A percentile compares a stretch with the other conserved stretches of the same genome.
These are phyloP conservation scores for Noctua pronuba DNA, from an alignment of 2,888 invertebrate species.

Conservation along the genomic window DNA sequence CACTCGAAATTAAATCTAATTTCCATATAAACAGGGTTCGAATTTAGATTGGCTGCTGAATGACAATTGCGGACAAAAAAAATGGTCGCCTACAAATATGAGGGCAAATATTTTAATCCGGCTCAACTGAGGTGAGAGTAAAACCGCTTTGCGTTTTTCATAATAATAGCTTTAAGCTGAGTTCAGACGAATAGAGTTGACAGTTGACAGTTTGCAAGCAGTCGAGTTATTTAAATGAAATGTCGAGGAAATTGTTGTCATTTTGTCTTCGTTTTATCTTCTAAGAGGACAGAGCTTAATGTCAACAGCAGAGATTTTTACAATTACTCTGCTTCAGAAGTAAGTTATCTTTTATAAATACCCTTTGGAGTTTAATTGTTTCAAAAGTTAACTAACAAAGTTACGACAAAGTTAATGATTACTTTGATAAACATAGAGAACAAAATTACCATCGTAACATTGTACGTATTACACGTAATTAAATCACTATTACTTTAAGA, in stretches of 20 bases:
- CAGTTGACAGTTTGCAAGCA: constrained; percentile 51
- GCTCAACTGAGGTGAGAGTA: constrained; percentile 64
- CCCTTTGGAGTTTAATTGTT: constrained; percentile 8
- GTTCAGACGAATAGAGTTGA: constrained; percentile 50
- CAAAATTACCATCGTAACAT: constrained; percentile 22
- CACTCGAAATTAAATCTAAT: constrained; percentile 38
- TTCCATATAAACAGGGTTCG: constrained; percentile 32
- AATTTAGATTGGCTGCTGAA: constrained; percentile 38
- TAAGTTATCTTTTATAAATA: constrained; percentile 10
- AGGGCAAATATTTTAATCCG: constrained; percentile 66
- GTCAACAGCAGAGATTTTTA: constrained; percentile 30
- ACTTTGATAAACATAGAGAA: constrained; percentile 16
- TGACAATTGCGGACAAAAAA: constrained; percentile 55
- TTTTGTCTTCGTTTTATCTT: constrained; percentile 48
- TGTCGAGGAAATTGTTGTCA: constrained; percentile 45
- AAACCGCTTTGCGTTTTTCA: constrained; percentile 65
- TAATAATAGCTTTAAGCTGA: constrained; percentile 59
- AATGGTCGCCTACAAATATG: constrained; percentile 62
- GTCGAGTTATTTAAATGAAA: constrained; percentile 55
- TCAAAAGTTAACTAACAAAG: constrained; percentile 13
- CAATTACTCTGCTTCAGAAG: constrained; percentile 26
- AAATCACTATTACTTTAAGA: constrained; percentile 32
- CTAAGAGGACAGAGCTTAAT: constrained; percentile 32
- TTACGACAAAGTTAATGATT: constrained; percentile 26
- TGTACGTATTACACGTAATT: constrained; percentile 33